Evolutionary conservation across 2,888 invertebrate species (phyloP).

Genomic region (Frankliniella fusca): DNA sequence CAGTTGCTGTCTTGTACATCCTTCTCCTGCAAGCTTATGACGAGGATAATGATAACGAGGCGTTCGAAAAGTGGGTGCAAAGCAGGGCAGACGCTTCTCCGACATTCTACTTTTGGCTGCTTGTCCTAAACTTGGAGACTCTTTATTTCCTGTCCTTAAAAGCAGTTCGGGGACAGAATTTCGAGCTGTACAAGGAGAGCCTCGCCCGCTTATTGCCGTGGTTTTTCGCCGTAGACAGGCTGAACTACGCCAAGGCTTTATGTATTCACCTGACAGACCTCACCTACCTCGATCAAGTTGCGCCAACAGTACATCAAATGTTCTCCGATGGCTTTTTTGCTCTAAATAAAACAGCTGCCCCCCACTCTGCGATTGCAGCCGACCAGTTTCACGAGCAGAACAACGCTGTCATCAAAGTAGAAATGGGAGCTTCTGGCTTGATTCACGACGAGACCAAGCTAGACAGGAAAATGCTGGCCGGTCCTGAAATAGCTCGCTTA

Average conservation of each 20-base stretch:
- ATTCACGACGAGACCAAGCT: not conserved
- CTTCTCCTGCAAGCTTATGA: not conserved
- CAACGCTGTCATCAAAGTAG: not conserved
- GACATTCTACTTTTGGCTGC: not conserved
- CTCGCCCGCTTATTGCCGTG: not conserved
- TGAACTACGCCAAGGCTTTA: not conserved
- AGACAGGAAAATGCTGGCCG: not conserved
- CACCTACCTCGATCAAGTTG: not conserved
- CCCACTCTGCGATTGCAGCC: not conserved
- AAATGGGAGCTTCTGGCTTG: not conserved
- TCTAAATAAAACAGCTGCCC: not conserved
- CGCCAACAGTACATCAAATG: not conserved
- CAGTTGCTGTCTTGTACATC: not conserved
- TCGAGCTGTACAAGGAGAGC: not conserved
- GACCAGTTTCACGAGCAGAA: not conserved
- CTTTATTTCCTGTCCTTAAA: not conserved
- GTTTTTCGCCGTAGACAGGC: not conserved
- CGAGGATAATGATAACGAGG: not conserved
- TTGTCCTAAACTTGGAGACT: not conserved
- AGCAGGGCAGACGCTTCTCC: not conserved
- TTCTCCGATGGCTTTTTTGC: not conserved
- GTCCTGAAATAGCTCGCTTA: not conserved
- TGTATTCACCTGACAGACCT: not conserved
- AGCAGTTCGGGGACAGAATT: not conserved
- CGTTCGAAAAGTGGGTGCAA: not conserved